Evolutionary conservation across 2,113 vertebrate genomes (phyloP).

Genomic region (Tachysurus fulvidraco): DNA sequence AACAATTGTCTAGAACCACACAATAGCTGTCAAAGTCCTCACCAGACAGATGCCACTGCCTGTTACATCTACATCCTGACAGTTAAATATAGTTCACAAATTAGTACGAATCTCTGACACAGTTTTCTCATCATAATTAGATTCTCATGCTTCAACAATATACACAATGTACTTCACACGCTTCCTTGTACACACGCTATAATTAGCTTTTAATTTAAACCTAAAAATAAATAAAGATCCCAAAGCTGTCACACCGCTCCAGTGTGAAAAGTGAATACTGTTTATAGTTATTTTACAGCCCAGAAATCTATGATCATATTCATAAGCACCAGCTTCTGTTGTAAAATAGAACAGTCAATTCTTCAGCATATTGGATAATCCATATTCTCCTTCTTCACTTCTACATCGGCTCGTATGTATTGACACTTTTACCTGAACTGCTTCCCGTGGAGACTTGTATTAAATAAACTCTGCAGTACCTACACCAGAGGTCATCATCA

Average conservation of each 20-base stretch:
- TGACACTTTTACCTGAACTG: conserved; percentile 30
- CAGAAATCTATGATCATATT: conserved; percentile 72
- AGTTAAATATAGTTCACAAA: background rate
- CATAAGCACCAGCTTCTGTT: conserved; percentile 63
- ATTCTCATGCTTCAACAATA: background rate
- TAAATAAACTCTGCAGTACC: conserved; percentile 18
- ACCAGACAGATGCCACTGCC: background rate
- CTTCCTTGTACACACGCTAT: background rate
- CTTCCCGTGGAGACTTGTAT: background rate
- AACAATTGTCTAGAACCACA: background rate
- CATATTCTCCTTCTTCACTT: conserved; percentile 45
- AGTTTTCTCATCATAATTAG: background rate
- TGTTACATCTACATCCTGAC: background rate
- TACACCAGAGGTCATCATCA: background rate
- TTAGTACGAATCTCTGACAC: background rate
- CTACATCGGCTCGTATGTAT: conserved; percentile 32
- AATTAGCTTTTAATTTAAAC: background rate
- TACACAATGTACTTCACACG: background rate
- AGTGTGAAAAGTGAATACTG: conserved; percentile 64
- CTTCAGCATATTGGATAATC: conserved; percentile 62
- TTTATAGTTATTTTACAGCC: conserved; percentile 62
- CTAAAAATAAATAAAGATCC: background rate
- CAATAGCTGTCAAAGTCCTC: background rate
- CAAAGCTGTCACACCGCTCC: background rate
- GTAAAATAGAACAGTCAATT: conserved; percentile 70